Conservation (phyloP, 1,140 invertebrate species). For the Drosophila virilis region DNA sequence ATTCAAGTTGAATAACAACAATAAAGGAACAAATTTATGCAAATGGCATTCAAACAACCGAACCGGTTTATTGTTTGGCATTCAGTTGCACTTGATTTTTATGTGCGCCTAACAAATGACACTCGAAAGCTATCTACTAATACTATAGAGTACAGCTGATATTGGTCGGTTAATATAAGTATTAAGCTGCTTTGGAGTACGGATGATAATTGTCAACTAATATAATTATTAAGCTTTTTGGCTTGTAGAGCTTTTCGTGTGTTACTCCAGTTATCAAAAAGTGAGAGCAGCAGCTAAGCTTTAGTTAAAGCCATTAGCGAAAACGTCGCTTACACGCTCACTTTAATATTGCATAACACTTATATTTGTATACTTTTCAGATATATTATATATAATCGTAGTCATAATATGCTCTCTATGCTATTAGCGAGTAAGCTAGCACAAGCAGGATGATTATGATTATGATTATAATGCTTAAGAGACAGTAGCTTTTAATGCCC, state of each 20-base stretch:
- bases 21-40: conserved; percentile 17
- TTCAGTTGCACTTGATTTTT: conserved; percentile 29
- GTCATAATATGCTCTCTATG: background rate
- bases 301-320: background rate
- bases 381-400: conserved; percentile 14
- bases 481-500: no score
- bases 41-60: conserved; percentile 29
- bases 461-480: background rate
- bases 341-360: no score
- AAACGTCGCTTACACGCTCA: no score
- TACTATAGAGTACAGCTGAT: background rate
- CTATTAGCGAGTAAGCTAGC: background rate
- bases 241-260: background rate
- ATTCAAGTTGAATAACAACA: conserved; percentile 7
- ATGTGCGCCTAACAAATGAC: conserved; percentile 20
- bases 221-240: background rate
- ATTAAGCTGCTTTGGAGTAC: background rate
- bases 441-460: background rate
- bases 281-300: conserved; percentile 1
- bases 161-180: background rate
- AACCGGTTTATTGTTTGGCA: conserved; percentile 6
- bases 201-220: background rate
- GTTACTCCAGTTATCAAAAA: conserved; percentile 1
- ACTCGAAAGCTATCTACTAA: conserved; percentile 31
- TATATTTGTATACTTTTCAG: background rate